Base-by-base conservation (phyloP, 2,888 invertebrate species). In the Sialis lutaria region DNA sequence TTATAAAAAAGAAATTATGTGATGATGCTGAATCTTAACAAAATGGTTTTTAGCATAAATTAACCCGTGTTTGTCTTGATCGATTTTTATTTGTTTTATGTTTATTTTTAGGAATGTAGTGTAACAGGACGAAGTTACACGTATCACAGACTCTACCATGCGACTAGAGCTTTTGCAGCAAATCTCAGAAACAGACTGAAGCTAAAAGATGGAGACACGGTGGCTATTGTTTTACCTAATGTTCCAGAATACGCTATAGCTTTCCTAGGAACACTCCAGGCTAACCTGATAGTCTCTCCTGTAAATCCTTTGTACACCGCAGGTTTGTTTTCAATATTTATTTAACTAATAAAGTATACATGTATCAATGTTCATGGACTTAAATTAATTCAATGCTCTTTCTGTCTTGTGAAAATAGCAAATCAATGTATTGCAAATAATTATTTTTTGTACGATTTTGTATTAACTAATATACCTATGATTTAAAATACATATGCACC, bases 191-290 rank as follows among this genome's bases (percentile, higher is more conserved):
- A 53, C 39, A 57, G 56, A 34, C 48, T 49, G n/a, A 60, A 62
- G 4, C 50, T 62, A 3, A 51, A 55, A 42, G 56, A 58, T 4
- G 59, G 60, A 2, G 59, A 60, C 35, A 59, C 59, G 4, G 50
- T 64, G 5, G 63, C 58, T 3, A 50, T 60, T 13, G 50, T 61
- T 9, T 51, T 63, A 12, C 61, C 61, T 43, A 64, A 65, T 48
- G 48, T 61, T 8, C 60, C 61, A 3, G 64, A 64, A 50, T 64
- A 57, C 45, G 50, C 49, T 5, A 48, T 56, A 13, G 42, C 55
- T 5, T 2, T 55, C 12, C 33, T 58, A 13, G 61, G 58, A 2
- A 55, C 55, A 2, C 50, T 55, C 35, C 55, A 56, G 45, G 57
- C 57, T 40, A 59, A 58, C 5, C 45, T 56, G 12, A 48, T 53